Evolutionary conservation across 2,888 invertebrate species (phyloP).

Genomic region (Tricholauxania praeusta): DNA sequence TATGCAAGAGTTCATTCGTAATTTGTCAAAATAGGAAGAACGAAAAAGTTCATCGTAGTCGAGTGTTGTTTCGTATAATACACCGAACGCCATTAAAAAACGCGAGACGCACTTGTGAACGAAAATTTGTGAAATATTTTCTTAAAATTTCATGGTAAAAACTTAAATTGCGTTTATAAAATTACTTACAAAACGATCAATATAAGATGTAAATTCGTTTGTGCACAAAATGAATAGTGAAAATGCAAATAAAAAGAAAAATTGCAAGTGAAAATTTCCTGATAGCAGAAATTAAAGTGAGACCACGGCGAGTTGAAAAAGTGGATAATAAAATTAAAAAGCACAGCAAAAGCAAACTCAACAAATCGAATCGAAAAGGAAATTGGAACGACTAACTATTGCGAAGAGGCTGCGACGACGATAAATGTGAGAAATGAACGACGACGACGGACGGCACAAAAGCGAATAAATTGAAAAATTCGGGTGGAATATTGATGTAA

Average conservation of each 20-base stretch:
- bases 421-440: conserved; percentile 30
- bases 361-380: conserved; percentile 55
- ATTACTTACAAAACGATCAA: conserved; percentile 43
- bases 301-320: conserved; percentile 56
- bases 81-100: conserved; percentile 55
- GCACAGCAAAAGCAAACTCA: conserved; percentile 53
- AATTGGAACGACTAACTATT: conserved; percentile 18
- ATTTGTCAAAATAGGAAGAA: conserved; percentile 54
- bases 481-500: conserved; percentile 16
- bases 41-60: conserved; percentile 42
- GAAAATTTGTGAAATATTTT: conserved; percentile 46
- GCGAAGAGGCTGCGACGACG: background rate
- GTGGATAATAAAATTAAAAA: conserved; percentile 49
- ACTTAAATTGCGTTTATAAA: conserved; percentile 43
- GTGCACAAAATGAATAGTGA: conserved; percentile 56
- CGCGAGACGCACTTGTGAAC: conserved; percentile 63
- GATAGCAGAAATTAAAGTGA: conserved; percentile 60
- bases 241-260: conserved; percentile 61
- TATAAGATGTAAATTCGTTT: conserved; percentile 50
- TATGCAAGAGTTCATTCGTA: conserved; percentile 25
- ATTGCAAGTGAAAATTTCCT: conserved; percentile 61
- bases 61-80: conserved; percentile 34
- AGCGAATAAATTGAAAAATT: conserved; percentile 30
- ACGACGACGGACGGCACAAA: conserved; percentile 11
- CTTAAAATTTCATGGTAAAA: conserved; percentile 51